Evolutionary conservation across 1,140 invertebrate genomes (phyloP).

Genomic region (Eueides isabella): DNA sequence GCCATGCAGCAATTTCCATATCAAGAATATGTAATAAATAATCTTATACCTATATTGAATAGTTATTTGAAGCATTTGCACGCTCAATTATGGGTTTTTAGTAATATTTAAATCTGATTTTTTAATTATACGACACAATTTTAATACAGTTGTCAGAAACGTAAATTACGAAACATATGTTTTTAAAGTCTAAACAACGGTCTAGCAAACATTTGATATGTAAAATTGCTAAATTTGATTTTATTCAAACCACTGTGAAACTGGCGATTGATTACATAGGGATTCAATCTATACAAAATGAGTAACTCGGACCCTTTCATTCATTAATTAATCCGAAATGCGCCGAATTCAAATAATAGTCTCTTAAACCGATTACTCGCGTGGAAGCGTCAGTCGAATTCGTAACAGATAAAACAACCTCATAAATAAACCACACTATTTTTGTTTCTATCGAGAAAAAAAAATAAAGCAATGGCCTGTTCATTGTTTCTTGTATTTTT

Average conservation of each 20-base stretch:
- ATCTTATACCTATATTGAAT: too few relatives aligned
- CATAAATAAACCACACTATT: slow-evolving; percentile 4
- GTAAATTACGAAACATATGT: neutral
- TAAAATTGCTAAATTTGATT: slow-evolving; percentile 16
- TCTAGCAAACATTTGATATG: slow-evolving; percentile 3
- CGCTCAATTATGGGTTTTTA: too few relatives aligned
- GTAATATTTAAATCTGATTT: too few relatives aligned
- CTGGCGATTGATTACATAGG: slow-evolving; percentile 53
- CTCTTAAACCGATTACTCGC: slow-evolving; percentile 74
- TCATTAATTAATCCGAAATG: slow-evolving; percentile 77
- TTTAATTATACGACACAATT: too few relatives aligned
- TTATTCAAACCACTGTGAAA: slow-evolving; percentile 37
- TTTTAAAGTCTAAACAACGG: neutral
- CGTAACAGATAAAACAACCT: slow-evolving; percentile 50
- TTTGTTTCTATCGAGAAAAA: neutral
- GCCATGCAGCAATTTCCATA: too few relatives aligned
- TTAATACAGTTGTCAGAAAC: neutral
- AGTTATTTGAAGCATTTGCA: too few relatives aligned
- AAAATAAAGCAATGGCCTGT: neutral
- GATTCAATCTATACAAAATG: slow-evolving; percentile 66
- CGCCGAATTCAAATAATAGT: slow-evolving; percentile 71
- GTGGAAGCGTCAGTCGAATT: slow-evolving; percentile 64
- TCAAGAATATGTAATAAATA: too few relatives aligned
- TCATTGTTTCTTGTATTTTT: too few relatives aligned
- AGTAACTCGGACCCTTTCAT: slow-evolving; percentile 75